These are phyloP conservation scores for Pseudopipra pipra DNA, from an alignment of 2,113 vertebrate species.

Conservation along the genomic window DNA sequence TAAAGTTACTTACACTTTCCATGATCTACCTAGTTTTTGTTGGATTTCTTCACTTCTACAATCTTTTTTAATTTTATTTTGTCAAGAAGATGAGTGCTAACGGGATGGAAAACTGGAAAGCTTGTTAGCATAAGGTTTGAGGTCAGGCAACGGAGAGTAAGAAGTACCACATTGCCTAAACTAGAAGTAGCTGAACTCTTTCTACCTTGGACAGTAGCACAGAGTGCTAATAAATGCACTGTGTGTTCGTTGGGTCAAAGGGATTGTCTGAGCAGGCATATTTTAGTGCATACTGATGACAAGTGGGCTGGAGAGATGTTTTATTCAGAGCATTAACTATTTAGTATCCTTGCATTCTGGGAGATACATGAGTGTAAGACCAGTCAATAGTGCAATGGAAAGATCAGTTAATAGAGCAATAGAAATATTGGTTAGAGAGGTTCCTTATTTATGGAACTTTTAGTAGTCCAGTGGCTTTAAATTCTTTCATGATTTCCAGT, in stretches of 20 bases:
- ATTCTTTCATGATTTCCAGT: not conserved
- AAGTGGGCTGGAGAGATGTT: constrained; percentile 2
- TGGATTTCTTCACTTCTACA: not conserved
- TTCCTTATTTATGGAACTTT: not conserved
- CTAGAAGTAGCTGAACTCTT: not conserved
- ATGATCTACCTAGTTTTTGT: not conserved
- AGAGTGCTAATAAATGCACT: constrained; percentile 7
- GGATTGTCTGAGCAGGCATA: not conserved
- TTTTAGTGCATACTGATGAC: not conserved
- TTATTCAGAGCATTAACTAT: constrained; percentile 55
- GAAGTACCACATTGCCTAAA: not conserved
- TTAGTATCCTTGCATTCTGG: not conserved
- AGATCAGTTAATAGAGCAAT: not conserved
- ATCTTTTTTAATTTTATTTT: not conserved
- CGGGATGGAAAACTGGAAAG: not conserved
- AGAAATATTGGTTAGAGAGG: not conserved
- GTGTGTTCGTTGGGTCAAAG: not conserved
- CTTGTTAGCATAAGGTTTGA: not conserved
- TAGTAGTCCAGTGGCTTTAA: not conserved
- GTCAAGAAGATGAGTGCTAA: not conserved
- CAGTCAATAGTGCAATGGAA: not conserved
- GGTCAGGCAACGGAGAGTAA: not conserved
- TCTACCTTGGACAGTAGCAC: not conserved
- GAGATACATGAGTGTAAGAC: not conserved
- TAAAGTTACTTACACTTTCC: not conserved